Conservation (phyloP, 2,888 invertebrate genomes). For the Zelleria hepariella region DNA sequence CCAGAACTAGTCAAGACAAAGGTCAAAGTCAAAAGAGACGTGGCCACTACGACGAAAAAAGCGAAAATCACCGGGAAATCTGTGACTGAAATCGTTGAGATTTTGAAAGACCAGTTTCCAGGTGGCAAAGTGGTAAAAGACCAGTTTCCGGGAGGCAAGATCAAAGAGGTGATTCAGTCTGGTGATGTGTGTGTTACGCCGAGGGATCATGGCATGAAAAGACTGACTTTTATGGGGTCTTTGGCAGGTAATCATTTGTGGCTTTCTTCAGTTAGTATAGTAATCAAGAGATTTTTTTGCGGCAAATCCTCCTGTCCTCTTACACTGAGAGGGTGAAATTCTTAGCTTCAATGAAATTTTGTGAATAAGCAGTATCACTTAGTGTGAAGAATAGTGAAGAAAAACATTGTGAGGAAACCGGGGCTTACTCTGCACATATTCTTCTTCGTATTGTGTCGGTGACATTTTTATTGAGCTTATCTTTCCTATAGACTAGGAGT, state of each 20-base stretch:
- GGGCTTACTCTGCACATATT: no score
- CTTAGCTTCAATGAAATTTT: no score
- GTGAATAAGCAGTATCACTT: no score
- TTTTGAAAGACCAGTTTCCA: slow-evolving; percentile 23
- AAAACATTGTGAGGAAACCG: no score
- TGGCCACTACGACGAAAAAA: slow-evolving; percentile 44
- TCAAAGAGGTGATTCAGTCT: not conserved
- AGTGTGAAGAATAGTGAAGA: no score
- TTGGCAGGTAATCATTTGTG: slow-evolving; percentile 53
- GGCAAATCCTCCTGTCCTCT: no score
- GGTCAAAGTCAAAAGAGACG: slow-evolving; percentile 24
- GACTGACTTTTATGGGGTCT: slow-evolving; percentile 68
- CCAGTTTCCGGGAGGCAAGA: not conserved
- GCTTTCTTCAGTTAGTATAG: not conserved
- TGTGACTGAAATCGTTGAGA: slow-evolving; percentile 48
- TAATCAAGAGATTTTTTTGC: no score
- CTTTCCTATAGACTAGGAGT: no score
- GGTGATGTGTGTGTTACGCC: slow-evolving; percentile 26
- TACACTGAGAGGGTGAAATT: no score
- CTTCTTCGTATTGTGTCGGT: no score
- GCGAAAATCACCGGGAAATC: slow-evolving; percentile 38
- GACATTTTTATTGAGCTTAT: no score
- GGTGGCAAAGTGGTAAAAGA: slow-evolving; percentile 26
- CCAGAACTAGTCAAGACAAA: slow-evolving; percentile 39
- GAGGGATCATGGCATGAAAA: slow-evolving; percentile 23